Evolutionary conservation across 2,888 invertebrate species (phyloP).

Genomic region (Liposcelis brunnea): DNA sequence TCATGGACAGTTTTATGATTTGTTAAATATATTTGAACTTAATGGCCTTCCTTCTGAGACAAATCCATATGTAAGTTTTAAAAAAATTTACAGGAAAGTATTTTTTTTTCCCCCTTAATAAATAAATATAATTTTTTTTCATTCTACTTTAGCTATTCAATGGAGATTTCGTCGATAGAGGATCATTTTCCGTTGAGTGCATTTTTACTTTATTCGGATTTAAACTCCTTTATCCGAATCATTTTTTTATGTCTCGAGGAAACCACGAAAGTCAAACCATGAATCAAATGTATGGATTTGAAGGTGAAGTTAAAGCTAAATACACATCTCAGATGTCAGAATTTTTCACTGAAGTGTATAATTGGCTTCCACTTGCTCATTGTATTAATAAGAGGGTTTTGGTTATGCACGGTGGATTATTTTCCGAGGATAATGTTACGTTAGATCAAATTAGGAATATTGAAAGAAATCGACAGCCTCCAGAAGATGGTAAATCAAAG

Average conservation of each 20-base stretch:
- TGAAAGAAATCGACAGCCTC: constrained; percentile 90
- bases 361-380: constrained; percentile 91
- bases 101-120: too few species aligned
- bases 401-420: constrained; percentile 96
- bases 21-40: constrained; percentile 91
- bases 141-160: constrained; percentile 58
- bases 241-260: constrained; percentile 97
- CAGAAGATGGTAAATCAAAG: constrained; percentile 60
- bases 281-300: constrained; percentile 99
- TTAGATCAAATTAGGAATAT: constrained; percentile 77
- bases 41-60: constrained; percentile 90
- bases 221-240: constrained; percentile 87
- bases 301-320: constrained; percentile 94
- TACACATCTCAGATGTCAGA: constrained; percentile 91
- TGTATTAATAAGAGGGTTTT: constrained; percentile 73
- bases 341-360: constrained; percentile 96
- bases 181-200: constrained; percentile 98
- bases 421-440: constrained; percentile 85
- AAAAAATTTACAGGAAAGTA: constrained; percentile 2
- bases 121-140: not conserved
- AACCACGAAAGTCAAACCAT: constrained; percentile 96
- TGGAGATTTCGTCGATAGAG: constrained; percentile 98
- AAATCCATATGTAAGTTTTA: constrained; percentile 74
- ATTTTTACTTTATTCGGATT: constrained; percentile 95
- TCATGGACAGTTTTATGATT: constrained; percentile 96